Conservation (phyloP, 2,888 invertebrate genomes). For the Antitype chi region DNA sequence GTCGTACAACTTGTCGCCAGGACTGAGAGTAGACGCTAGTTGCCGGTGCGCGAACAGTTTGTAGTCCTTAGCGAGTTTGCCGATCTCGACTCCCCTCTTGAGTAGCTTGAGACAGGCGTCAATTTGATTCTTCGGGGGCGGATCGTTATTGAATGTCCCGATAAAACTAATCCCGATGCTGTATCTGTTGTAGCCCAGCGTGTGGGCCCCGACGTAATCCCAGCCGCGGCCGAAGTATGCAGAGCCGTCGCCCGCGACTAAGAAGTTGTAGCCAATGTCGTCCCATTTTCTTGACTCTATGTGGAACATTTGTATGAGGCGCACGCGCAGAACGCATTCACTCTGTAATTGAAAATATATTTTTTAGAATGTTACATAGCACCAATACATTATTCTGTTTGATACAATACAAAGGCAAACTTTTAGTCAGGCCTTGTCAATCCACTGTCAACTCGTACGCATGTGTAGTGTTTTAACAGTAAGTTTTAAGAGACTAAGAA, state of each 20-base stretch:
- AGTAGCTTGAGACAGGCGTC: conserved; percentile 92
- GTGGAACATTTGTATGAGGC: conserved; percentile 92
- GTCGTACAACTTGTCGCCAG: conserved; percentile 92
- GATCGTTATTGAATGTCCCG: conserved; percentile 92
- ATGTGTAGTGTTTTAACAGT: too few species aligned
- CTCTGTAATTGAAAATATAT: conserved; percentile 81
- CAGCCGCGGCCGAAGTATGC: conserved; percentile 94
- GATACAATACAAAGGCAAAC: background rate
- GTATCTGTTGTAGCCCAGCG: conserved; percentile 91
- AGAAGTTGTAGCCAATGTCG: conserved; percentile 95
- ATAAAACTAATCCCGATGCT: conserved; percentile 94
- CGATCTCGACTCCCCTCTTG: conserved; percentile 90
- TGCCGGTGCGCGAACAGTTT: conserved; percentile 93
- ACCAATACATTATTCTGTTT: background rate
- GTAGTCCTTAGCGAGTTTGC: conserved; percentile 92
- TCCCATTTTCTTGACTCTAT: conserved; percentile 91
- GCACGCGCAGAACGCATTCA: conserved; percentile 90
- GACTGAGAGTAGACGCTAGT: conserved; percentile 92
- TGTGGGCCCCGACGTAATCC: conserved; percentile 93
- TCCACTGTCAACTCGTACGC: background rate
- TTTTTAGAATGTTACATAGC: background rate
- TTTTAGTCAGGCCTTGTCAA: background rate
- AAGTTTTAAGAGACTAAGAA: too few species aligned
- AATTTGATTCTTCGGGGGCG: conserved; percentile 89
- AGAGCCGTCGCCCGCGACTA: conserved; percentile 94